Base-by-base conservation (phyloP, 2,888 invertebrate genomes). In the Macrostomum cliftonense region DNA sequence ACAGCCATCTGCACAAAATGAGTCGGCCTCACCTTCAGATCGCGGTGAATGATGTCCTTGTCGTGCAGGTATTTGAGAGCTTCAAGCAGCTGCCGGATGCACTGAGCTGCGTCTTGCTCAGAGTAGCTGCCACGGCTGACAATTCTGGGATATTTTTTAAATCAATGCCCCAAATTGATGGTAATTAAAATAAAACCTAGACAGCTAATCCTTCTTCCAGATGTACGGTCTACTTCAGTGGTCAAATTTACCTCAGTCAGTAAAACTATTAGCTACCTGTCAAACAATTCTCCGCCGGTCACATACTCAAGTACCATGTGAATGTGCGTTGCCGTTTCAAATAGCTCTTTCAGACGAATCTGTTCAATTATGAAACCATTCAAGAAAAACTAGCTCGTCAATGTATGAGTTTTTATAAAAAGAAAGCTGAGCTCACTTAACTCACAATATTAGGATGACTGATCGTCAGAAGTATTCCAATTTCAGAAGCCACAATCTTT, bases 221-320 rank as follows among this genome's bases (percentile, higher is more conserved):
- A n/a, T n/a, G n/a, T n/a, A n/a, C n/a, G n/a, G n/a, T n/a, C n/a
- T n/a, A n/a, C n/a, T n/a, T n/a, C n/a, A n/a, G n/a, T n/a, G n/a
- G n/a, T n/a, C n/a, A n/a, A n/a, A n/a, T n/a, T n/a, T n/a, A n/a
- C n/a, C n/a, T n/a, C n/a, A n/a, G n/a, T n/a, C n/a, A n/a, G n/a
- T n/a, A n/a, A n/a, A n/a, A n/a, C n/a, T n/a, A n/a, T n/a, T n/a
- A n/a, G n/a, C n/a, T n/a, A 67, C 65, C 67, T 64, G 57, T 68
- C 68, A 59, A 68, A 67, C 9, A 68, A 56, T 53, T 67, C 67
- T 43, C 67, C 68, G 16, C 68, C 68, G 20, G 64, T 64, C 9
- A 64, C 66, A 14, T 64, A 55, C 51, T 67, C 67, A 38, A 67
- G 53, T 5, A 68, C 60, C 37, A 67, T 49, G 28, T 57, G 54